These are phyloP conservation scores for Ricordea florida DNA, from an alignment of 92 coral and sea anemone species.

Conservation along the genomic window DNA sequence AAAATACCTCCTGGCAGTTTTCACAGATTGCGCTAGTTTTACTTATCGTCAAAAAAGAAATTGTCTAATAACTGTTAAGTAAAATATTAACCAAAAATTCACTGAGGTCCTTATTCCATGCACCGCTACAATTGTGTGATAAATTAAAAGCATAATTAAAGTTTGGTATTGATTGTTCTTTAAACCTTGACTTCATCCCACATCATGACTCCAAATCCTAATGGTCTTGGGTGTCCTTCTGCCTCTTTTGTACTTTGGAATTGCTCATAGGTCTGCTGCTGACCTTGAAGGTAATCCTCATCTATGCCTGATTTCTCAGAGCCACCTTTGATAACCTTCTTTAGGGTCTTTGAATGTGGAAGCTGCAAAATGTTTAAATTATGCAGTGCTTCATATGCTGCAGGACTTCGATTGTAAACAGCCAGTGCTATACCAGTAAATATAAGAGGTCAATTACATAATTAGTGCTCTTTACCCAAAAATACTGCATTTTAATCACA, in stretches of 20 bases:
- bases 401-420: background rate
- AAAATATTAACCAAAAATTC: too few relatives aligned
- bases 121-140: too few relatives aligned
- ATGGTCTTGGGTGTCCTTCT: background rate
- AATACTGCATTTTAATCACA: too few relatives aligned
- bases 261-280: background rate
- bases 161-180: background rate
- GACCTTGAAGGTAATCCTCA: background rate
- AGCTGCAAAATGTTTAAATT: background rate
- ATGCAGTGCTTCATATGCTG: background rate
- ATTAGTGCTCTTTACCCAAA: too few relatives aligned
- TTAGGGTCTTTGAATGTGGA: background rate
- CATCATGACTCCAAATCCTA: background rate
- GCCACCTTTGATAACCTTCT: background rate
- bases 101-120: too few relatives aligned
- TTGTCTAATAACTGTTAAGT: too few relatives aligned
- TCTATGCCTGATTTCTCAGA: background rate
- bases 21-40: too few relatives aligned
- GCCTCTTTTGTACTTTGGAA: background rate
- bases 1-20: too few relatives aligned
- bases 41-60: too few relatives aligned
- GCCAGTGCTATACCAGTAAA: slow-evolving; percentile 8
- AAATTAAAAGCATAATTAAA: background rate
- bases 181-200: slow-evolving; percentile 2
- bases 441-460: too few relatives aligned